Percentiles rank a stretch among this genome's conserved stretches.
phyloP scores from a whole-genome alignment of 2,888 invertebrate species.

The Agrypnus murinus region DNA sequence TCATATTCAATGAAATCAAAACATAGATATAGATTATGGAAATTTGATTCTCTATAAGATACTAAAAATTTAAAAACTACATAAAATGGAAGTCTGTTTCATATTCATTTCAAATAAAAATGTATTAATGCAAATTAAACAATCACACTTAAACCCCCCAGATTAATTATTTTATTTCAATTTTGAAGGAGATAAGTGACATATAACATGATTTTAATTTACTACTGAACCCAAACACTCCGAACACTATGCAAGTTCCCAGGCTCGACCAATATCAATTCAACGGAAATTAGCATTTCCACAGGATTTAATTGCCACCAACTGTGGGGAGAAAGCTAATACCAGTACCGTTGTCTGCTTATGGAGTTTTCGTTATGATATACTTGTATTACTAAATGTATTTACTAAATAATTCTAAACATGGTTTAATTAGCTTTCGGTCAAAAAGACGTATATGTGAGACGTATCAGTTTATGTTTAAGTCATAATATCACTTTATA shows the following conservation, averaged over 20 bases:
- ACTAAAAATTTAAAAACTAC: background rate
- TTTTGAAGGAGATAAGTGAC: slow-evolving; percentile 12
- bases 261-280: slow-evolving; percentile 38
- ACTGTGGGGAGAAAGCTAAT: slow-evolving; percentile 25
- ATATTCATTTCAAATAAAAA: background rate
- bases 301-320: slow-evolving; percentile 41
- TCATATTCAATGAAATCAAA: too few relatives aligned
- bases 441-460: too few relatives aligned
- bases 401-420: too few relatives aligned
- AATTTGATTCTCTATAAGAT: background rate
- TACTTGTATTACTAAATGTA: too few relatives aligned
- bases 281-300: slow-evolving; percentile 47
- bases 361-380: slow-evolving; percentile 44
- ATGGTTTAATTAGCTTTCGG: too few relatives aligned
- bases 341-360: slow-evolving; percentile 39
- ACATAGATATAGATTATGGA: too few relatives aligned
- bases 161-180: slow-evolving; percentile 25
- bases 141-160: background rate
- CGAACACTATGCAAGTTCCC: slow-evolving; percentile 30
- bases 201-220: slow-evolving; percentile 45
- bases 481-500: too few relatives aligned
- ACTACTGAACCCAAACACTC: slow-evolving; percentile 23
- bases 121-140: background rate
- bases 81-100: background rate
- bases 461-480: too few relatives aligned